These are phyloP conservation scores for Eptesicus fuscus DNA, from an alignment of 2,113 vertebrate genomes.

Conservation along the genomic window DNA sequence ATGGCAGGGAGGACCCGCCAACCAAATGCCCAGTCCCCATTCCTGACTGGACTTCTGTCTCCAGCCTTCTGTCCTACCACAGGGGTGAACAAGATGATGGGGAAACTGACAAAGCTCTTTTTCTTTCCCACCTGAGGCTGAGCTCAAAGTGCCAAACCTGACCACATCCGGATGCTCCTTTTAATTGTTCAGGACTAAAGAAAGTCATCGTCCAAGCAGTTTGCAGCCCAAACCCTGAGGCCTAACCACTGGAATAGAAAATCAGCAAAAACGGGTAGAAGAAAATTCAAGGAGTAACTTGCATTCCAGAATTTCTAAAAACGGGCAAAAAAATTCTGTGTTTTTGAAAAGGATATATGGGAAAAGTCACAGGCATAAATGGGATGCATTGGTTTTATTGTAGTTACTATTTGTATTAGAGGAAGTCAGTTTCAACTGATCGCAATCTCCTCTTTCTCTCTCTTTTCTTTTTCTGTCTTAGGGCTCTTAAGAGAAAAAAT, in stretches of 20 bases:
- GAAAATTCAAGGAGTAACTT: background rate
- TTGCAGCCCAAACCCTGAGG: background rate
- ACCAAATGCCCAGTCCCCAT: background rate
- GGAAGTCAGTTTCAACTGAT: background rate
- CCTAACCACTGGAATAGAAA: background rate
- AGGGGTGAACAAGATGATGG: background rate
- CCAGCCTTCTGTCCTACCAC: background rate
- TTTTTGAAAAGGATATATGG: background rate
- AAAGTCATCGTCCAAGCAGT: background rate
- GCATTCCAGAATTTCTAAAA: background rate
- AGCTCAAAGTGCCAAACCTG: background rate
- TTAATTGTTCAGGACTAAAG: background rate
- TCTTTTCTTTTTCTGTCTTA: background rate
- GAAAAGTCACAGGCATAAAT: constrained; percentile 5
- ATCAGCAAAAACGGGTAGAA: background rate
- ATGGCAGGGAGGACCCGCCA: rapidly evolving
- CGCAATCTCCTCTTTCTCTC: background rate
- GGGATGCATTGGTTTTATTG: background rate
- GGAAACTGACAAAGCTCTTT: background rate
- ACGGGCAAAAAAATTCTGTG: background rate
- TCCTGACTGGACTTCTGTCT: background rate
- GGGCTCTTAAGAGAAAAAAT: background rate
- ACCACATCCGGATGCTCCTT: background rate
- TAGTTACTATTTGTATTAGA: background rate
- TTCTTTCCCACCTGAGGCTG: background rate